Percentiles rank a stretch among this genome's conserved stretches.
These are phyloP conservation scores for Pegoplata infirma DNA, from an alignment of 2,888 invertebrate species.

Conservation along the genomic window DNA sequence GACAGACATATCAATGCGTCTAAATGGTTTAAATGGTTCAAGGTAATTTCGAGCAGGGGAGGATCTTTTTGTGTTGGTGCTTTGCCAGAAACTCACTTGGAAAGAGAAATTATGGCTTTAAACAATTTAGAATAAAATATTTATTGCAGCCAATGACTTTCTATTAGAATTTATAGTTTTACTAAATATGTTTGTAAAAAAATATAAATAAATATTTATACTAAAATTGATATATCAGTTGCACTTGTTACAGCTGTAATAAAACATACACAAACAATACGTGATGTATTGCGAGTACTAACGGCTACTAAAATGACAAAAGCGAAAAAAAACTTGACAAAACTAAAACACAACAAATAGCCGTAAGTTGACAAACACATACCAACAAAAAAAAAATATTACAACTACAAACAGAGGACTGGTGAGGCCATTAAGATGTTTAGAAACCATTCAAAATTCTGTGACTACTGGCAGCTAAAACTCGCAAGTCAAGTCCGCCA, in stretches of 20 bases:
- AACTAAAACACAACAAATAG: not conserved
- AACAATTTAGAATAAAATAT: too few relatives aligned
- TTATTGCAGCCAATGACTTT: too few relatives aligned
- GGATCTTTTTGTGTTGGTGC: too few relatives aligned
- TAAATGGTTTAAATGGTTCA: too few relatives aligned
- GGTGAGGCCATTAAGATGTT: too few relatives aligned
- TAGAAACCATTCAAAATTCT: too few relatives aligned
- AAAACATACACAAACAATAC: constrained; percentile 54
- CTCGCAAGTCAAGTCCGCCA: too few relatives aligned
- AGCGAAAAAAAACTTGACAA: not conserved
- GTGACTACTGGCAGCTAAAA: too few relatives aligned
- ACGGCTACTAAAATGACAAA: constrained; percentile 36
- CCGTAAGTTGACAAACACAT: constrained; percentile 18
- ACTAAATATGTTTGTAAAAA: not conserved
- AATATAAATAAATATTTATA: constrained; percentile 30
- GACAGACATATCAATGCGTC: too few relatives aligned
- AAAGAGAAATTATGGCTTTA: too few relatives aligned
- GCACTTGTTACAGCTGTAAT: constrained; percentile 58
- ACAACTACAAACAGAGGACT: not conserved
- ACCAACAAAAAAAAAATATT: not conserved
- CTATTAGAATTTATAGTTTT: constrained; percentile 36
- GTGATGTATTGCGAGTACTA: constrained; percentile 58
- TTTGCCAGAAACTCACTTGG: too few relatives aligned
- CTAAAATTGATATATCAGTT: constrained; percentile 58
- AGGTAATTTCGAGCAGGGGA: too few relatives aligned